Base-by-base conservation (phyloP, 1,140 invertebrate species). In the Drosophila tsacasi region DNA sequence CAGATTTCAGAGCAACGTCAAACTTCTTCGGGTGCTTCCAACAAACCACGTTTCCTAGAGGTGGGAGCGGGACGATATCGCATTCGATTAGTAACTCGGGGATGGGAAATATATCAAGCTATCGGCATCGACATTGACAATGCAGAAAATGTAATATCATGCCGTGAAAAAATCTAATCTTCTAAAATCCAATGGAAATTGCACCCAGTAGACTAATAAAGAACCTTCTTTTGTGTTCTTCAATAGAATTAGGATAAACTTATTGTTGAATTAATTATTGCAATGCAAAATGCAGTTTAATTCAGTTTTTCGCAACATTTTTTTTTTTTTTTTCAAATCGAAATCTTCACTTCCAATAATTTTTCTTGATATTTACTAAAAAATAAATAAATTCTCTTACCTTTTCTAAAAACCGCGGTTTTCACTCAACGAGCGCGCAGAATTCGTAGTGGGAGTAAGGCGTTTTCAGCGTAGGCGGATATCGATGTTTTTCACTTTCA, bases 1-100 rank as follows among this genome's bases (percentile, higher is more conserved):
- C 81, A 89, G 55, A 58, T 58, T 42, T 58, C 55, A 58, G 69
- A 81, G 85, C 85, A 90, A 90, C 85, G 86, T 86, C 86, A 72
- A 82, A 68, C 80, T 84, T 89, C 78, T 84, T 79, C 85, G 67
- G 76, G 80, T 87, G 85, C 85, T 90, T 90, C 85, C 81, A 90
- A 90, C 85, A 90, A 85, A 90, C 85, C 85, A 90, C 85, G 85
- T 90, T 89, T 82, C 76, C 76, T 83, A 40, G 32, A 23, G 60
- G 7, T 23, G 59, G 17, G 35, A 39, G 3, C 7, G 52, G 19
- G 19, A 15, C 52, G 52, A 55, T 55, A 3, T 35, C 2, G 19
- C 10, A 35, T 9, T 55, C 52, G 50, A 54, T 54, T 54, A 40
- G 21, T 25, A 35, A 25, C 17, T 13, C 25, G 10, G 30, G 13